Percentiles rank a stretch among this genome's conserved stretches.
Conservation (phyloP, 2,797 vertebrate species). For the Dipus sagitta region DNA sequence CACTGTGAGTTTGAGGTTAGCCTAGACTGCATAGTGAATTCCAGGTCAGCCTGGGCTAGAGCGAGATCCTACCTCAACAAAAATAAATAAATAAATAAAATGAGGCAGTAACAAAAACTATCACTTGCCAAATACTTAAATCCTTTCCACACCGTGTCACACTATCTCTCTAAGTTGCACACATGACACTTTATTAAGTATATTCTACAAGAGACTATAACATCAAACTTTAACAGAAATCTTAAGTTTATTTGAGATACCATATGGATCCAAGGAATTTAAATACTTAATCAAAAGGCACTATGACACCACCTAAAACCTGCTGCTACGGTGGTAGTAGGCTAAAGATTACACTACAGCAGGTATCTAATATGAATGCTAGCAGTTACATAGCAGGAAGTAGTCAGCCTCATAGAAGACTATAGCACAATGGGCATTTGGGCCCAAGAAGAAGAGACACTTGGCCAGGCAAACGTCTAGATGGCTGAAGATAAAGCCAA, state of each 20-base stretch:
- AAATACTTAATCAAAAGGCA: conserved; percentile 78
- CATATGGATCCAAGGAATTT: conserved; percentile 65
- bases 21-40: no score
- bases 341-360: conserved; percentile 60
- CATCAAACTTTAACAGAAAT: conserved; percentile 51
- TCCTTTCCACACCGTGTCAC: no score
- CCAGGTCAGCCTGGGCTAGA: no score
- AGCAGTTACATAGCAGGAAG: conserved; percentile 33
- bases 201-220: no score
- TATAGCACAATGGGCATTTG: conserved; percentile 29
- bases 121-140: no score
- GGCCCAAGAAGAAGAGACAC: conserved; percentile 6
- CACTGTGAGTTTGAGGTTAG: no score
- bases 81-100: no score
- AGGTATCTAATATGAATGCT: conserved; percentile 51
- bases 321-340: conserved; percentile 29
- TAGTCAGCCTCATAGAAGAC: conserved; percentile 40
- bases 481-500: conserved; percentile 50
- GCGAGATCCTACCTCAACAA: no score
- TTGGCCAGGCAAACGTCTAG: conserved; percentile 51
- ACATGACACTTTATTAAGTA: no score
- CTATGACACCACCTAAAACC: background rate
- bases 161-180: no score
- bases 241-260: conserved; percentile 53
- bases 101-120: no score